A percentile compares a stretch with the other conserved stretches of the same genome.
Evolutionary conservation across 2,888 invertebrate genomes (phyloP).

Genomic region (Sthenelais limicola): DNA sequence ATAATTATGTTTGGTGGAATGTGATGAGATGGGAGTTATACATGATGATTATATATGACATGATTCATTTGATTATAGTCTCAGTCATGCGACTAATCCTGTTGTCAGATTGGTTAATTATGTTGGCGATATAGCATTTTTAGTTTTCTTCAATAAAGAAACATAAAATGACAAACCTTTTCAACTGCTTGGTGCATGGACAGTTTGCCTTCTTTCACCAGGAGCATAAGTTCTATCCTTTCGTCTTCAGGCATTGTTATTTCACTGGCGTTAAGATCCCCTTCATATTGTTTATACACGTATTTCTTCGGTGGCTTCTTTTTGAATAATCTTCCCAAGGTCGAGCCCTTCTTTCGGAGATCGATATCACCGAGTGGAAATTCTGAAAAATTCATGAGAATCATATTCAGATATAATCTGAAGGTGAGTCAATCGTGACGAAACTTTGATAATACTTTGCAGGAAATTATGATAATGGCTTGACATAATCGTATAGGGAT

Average conservation of each 20-base stretch:
- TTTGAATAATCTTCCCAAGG: constrained; percentile 21
- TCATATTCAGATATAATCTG: no score
- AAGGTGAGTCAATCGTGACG: no score
- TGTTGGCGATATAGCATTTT: no score
- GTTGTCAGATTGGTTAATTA: no score
- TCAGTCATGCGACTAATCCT: no score
- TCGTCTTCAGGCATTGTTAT: constrained; percentile 71
- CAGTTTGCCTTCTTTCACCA: constrained; percentile 70
- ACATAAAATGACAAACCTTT: constrained; percentile 62
- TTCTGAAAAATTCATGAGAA: neutral
- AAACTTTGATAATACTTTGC: no score
- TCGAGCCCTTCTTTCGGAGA: constrained; percentile 27
- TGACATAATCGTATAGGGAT: no score
- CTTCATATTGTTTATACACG: constrained; percentile 39
- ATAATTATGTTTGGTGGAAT: no score
- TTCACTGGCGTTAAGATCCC: constrained; percentile 66
- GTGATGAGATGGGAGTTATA: no score
- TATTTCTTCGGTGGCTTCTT: constrained; percentile 30
- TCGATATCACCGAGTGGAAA: constrained; percentile 24
- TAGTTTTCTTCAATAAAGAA: neutral
- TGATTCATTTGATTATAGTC: no score
- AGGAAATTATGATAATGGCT: no score
- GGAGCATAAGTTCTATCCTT: constrained; percentile 68
- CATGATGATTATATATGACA: no score
- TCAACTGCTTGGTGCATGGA: constrained; percentile 68